These are phyloP conservation scores for Salvelinus namaycush DNA, from an alignment of 2,113 vertebrate genomes.

Conservation along the genomic window DNA sequence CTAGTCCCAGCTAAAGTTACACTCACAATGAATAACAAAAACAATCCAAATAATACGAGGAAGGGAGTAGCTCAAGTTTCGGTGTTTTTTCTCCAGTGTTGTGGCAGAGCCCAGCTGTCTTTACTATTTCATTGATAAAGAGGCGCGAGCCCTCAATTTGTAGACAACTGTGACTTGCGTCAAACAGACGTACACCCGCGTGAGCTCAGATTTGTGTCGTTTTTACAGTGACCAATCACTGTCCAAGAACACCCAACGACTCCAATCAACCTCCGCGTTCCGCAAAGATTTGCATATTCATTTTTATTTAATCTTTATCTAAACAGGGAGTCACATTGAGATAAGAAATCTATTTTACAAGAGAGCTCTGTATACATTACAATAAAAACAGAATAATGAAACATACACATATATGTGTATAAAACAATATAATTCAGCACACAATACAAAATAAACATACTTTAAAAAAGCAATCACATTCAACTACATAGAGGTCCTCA, in stretches of 20 bases:
- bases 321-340: too few relatives aligned
- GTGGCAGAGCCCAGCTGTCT: not conserved
- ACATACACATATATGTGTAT: too few relatives aligned
- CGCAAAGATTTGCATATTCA: conserved; percentile 21
- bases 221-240: conserved; percentile 25
- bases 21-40: not conserved
- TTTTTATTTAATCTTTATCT: too few relatives aligned
- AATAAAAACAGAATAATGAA: too few relatives aligned
- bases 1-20: conserved; percentile 1
- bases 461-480: too few relatives aligned
- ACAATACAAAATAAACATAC: too few relatives aligned
- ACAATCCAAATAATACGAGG: conserved; percentile 8
- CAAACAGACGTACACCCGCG: conserved; percentile 4
- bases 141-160: conserved; percentile 17
- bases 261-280: conserved; percentile 17
- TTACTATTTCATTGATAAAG: conserved; percentile 67
- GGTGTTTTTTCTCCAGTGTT: not conserved
- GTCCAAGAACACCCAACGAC: not conserved
- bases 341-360: too few relatives aligned
- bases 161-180: conserved; percentile 23
- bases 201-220: not conserved
- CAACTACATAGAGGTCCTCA: too few relatives aligned
- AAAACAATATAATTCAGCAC: too few relatives aligned
- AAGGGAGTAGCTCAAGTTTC: not conserved
- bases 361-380: too few relatives aligned